Evolutionary conservation across 2,113 vertebrate genomes (phyloP).

Genomic region (Psophia crepitans): DNA sequence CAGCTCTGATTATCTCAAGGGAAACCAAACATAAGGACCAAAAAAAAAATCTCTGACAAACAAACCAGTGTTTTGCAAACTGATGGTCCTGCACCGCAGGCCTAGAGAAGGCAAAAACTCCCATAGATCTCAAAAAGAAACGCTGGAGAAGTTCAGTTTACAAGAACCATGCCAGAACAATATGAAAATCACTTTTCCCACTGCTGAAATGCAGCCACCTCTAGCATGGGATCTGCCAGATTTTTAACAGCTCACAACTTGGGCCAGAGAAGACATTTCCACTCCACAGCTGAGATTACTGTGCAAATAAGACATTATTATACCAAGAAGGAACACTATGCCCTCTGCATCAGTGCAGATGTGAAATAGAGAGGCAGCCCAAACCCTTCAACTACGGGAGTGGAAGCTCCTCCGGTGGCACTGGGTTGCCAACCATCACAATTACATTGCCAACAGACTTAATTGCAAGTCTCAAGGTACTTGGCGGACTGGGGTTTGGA

Average conservation of each 20-base stretch:
- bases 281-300: background rate
- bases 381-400: background rate
- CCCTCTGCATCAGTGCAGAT: background rate
- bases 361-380: background rate
- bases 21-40: background rate
- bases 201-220: conserved; percentile 18
- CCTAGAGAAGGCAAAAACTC: background rate
- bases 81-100: background rate
- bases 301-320: background rate
- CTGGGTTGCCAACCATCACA: background rate
- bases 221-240: conserved; percentile 10
- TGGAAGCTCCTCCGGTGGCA: background rate
- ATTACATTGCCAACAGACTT: background rate
- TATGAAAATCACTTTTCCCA: conserved; percentile 33
- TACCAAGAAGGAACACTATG: background rate
- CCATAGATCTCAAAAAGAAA: conserved; percentile 10
- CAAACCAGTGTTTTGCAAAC: conserved; percentile 12
- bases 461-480: background rate
- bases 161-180: conserved; percentile 1
- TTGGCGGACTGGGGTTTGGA: background rate
- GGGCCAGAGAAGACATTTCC: conserved; percentile 4
- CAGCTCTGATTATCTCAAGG: background rate
- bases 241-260: background rate
- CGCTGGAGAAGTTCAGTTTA: conserved; percentile 14
- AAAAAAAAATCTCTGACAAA: background rate